phyloP scores from a whole-genome alignment of 2,113 vertebrate species.

The Muscicapa adusta region DNA sequence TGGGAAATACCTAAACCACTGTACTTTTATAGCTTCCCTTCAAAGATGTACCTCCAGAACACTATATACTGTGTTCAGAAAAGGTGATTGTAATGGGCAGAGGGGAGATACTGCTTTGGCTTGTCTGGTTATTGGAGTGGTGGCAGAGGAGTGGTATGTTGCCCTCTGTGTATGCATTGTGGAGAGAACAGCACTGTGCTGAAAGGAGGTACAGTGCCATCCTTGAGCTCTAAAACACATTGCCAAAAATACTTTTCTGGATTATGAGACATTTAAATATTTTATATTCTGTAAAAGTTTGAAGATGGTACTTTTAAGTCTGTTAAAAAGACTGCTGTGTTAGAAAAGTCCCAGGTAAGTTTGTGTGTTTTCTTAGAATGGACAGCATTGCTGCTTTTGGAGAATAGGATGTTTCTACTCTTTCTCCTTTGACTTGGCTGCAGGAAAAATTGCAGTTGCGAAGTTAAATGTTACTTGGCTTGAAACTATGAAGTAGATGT shows the following conservation, averaged over 20 bases:
- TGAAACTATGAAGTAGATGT: neutral
- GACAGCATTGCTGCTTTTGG: neutral
- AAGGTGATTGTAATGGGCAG: neutral
- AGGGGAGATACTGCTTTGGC: neutral
- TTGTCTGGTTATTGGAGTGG: neutral
- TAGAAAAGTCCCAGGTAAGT: neutral
- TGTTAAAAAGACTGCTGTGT: neutral
- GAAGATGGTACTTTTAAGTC: neutral
- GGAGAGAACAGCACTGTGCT: neutral
- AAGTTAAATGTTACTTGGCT: neutral
- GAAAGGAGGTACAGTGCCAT: neutral
- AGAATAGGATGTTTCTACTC: neutral
- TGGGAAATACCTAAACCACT: neutral
- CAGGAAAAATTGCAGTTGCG: neutral
- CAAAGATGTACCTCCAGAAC: neutral
- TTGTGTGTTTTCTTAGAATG: neutral
- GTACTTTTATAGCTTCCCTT: neutral
- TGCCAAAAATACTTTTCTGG: neutral
- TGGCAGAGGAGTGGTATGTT: neutral
- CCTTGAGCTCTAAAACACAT: neutral
- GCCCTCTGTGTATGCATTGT: neutral
- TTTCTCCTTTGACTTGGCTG: neutral
- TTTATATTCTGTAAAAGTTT: neutral
- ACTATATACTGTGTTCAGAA: neutral
- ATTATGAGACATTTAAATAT: neutral